Percentiles rank a stretch among this genome's conserved stretches.
These are phyloP conservation scores for Episyrphus balteatus DNA, from an alignment of 1,140 invertebrate species.

Conservation along the genomic window DNA sequence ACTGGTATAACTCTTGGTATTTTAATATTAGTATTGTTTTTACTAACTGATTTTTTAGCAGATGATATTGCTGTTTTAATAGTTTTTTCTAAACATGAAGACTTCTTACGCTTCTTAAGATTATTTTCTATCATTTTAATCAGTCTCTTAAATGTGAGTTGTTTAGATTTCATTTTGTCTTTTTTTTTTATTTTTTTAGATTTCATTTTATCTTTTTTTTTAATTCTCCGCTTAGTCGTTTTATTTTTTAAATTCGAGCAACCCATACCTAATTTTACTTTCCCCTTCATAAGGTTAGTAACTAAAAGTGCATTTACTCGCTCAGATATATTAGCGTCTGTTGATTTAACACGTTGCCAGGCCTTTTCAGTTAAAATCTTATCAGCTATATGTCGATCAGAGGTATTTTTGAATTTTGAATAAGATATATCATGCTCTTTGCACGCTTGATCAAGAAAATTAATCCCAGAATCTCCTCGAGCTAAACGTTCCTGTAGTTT, in stretches of 20 bases:
- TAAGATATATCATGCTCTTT: conserved; percentile 25
- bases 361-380: too few species aligned
- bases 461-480: conserved; percentile 18
- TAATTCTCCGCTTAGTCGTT: conserved; percentile 1
- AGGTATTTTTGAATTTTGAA: too few species aligned
- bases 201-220: too few species aligned
- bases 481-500: conserved; percentile 21
- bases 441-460: too few species aligned
- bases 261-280: conserved; percentile 11
- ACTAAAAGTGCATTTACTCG: conserved; percentile 6
- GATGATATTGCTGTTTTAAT: conserved; percentile 9
- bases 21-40: conserved; percentile 7
- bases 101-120: conserved; percentile 3
- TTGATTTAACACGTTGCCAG: conserved; percentile 31
- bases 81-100: conserved; percentile 2
- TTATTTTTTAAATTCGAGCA: too few species aligned
- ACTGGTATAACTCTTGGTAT: conserved; percentile 26
- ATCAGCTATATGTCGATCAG: too few species aligned
- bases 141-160: background rate
- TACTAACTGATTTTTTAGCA: conserved; percentile 7
- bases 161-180: background rate
- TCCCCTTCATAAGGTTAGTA: conserved; percentile 12
- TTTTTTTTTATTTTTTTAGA: too few species aligned
- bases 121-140: background rate
- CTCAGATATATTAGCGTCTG: conserved; percentile 21